Conservation (phyloP, 2,113 vertebrate genomes). For the Trematomus loennbergii region DNA sequence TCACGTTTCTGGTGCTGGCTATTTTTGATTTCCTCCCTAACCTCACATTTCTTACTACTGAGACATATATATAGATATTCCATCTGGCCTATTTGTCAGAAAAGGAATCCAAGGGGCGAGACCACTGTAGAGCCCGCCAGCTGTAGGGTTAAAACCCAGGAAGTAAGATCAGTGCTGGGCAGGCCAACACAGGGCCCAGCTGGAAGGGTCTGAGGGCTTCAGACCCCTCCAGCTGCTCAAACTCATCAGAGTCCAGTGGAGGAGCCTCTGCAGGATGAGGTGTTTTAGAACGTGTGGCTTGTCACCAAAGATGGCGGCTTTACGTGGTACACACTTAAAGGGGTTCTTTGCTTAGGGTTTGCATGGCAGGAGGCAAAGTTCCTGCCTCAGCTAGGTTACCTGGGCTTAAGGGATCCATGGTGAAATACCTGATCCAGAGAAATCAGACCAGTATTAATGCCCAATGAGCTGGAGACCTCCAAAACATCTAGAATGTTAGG, state of each 20-base stretch:
- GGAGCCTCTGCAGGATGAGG: too few species aligned
- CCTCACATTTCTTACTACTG: background rate
- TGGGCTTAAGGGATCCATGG: background rate
- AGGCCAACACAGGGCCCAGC: too few species aligned
- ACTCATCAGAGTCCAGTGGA: too few species aligned
- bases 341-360: background rate
- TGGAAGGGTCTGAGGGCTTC: too few species aligned
- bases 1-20: background rate
- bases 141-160: background rate
- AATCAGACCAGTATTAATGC: too few species aligned
- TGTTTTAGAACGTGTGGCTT: too few species aligned
- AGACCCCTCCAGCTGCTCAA: too few species aligned
- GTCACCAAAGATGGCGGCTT: background rate
- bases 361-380: background rate
- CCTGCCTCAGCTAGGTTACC: background rate
- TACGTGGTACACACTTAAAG: background rate
- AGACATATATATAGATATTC: background rate
- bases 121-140: background rate
- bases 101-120: background rate
- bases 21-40: background rate
- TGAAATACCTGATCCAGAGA: background rate
- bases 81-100: background rate
- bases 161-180: too few species aligned
- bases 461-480: too few species aligned
- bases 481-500: too few species aligned